phyloP scores from a whole-genome alignment of 53 echinoderm and acorn worm species.

The Astropecten irregularis region DNA sequence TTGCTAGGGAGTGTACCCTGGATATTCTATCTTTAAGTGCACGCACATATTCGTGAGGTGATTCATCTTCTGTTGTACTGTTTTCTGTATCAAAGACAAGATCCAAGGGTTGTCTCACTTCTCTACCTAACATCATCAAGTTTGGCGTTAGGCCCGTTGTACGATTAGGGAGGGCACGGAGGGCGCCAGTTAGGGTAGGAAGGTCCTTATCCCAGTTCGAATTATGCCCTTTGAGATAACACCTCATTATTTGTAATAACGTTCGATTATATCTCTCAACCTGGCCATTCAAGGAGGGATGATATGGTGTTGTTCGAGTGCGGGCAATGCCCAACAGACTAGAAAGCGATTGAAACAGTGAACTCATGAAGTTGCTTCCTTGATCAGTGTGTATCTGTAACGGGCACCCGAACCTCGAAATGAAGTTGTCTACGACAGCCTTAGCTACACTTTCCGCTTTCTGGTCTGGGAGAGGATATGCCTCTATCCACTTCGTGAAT shows the following conservation, averaged over 20 bases:
- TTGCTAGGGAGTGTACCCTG: background rate
- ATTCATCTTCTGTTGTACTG: background rate
- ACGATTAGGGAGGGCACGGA: constrained; percentile 17
- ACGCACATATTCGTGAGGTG: background rate
- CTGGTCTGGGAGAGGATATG: constrained; percentile 66
- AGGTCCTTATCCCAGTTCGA: constrained; percentile 71
- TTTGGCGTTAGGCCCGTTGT: constrained; percentile 68
- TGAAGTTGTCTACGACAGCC: constrained; percentile 57
- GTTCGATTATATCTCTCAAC: constrained; percentile 75
- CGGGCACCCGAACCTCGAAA: constrained; percentile 61
- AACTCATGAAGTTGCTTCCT: constrained; percentile 66
- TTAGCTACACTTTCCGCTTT: constrained; percentile 41
- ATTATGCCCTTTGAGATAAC: constrained; percentile 59
- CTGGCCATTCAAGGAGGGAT: constrained; percentile 67
- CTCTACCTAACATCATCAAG: constrained; percentile 66
- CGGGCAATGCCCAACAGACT: constrained; percentile 47
- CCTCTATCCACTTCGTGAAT: constrained; percentile 67
- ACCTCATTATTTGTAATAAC: constrained; percentile 52
- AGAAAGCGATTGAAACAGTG: constrained; percentile 63
- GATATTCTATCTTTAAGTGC: background rate
- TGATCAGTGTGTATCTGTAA: constrained; percentile 72
- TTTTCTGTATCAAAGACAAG: background rate
- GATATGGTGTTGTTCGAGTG: constrained; percentile 68
- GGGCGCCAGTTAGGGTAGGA: constrained; percentile 62
- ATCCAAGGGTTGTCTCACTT: constrained; percentile 47